Percentiles rank a stretch among this genome's conserved stretches.
These are phyloP conservation scores for Takifugu rubripes DNA, from an alignment of 2,797 vertebrate genomes.

Conservation along the genomic window DNA sequence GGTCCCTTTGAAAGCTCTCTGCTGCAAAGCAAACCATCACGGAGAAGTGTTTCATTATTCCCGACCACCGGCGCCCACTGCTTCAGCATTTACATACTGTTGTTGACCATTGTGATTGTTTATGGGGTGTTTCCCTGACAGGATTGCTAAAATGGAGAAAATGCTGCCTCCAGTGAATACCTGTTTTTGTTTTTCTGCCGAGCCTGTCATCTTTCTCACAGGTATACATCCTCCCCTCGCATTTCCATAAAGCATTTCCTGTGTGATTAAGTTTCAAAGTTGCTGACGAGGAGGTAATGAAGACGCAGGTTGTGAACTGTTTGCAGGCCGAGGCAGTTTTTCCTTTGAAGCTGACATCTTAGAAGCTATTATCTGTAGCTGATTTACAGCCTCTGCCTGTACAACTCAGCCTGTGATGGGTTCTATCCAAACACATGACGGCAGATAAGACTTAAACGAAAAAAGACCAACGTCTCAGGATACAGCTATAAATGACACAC, in stretches of 20 bases:
- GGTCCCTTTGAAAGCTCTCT: constrained; percentile 5
- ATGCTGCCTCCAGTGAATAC: constrained; percentile 23
- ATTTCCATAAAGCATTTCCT: constrained; percentile 15
- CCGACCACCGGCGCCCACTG: constrained; percentile 21
- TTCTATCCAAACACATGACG: constrained; percentile 22
- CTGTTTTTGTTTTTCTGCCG: constrained; percentile 24
- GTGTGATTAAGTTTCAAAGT: constrained; percentile 29
- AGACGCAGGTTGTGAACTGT: constrained; percentile 4
- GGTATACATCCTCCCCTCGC: constrained; percentile 15
- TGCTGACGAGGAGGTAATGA: constrained; percentile 1
- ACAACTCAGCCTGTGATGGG: constrained; percentile 23
- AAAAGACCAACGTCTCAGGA: constrained; percentile 44
- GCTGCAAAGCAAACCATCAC: not conserved
- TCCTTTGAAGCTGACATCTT: not conserved
- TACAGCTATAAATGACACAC: constrained; percentile 39
- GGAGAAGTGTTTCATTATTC: constrained; percentile 17
- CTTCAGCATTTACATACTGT: constrained; percentile 9
- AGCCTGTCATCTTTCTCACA: constrained; percentile 36
- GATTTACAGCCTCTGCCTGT: constrained; percentile 1
- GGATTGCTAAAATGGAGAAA: not conserved
- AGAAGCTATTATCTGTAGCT: not conserved
- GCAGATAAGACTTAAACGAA: constrained; percentile 53
- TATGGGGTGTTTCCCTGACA: constrained; percentile 4
- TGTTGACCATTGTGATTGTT: constrained; percentile 28
- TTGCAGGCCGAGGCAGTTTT: not conserved